These are phyloP conservation scores for Elaeidobius kamerunicus DNA, from an alignment of 2,888 invertebrate species.

Conservation along the genomic window DNA sequence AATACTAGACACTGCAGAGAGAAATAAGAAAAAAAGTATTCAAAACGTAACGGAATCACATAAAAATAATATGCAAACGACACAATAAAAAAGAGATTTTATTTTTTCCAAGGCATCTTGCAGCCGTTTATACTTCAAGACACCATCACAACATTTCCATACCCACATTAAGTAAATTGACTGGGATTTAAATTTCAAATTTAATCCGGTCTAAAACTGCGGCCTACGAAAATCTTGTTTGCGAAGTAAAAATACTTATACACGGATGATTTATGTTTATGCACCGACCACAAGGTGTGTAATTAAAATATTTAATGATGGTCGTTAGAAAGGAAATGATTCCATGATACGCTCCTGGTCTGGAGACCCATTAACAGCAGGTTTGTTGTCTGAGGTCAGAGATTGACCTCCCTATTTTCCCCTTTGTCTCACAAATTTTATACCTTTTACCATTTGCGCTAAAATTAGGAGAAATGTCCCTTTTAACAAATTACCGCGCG, in stretches of 20 bases:
- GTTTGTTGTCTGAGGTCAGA: conserved; percentile 27
- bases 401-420: conserved; percentile 8
- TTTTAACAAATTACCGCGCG: conserved; percentile 19
- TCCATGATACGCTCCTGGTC: too few relatives aligned
- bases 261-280: conserved; percentile 15
- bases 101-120: too few relatives aligned
- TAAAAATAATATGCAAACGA: too few relatives aligned
- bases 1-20: too few relatives aligned
- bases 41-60: too few relatives aligned
- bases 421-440: conserved; percentile 6
- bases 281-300: conserved; percentile 5
- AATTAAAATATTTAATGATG: conserved; percentile 17
- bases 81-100: too few relatives aligned
- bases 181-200: conserved; percentile 23
- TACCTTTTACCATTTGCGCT: conserved; percentile 16
- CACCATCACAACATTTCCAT: conserved; percentile 23
- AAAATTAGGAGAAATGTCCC: conserved; percentile 21
- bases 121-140: too few relatives aligned
- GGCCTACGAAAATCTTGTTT: conserved; percentile 22
- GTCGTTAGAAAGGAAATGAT: too few relatives aligned
- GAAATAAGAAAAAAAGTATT: too few relatives aligned
- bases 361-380: conserved; percentile 25
- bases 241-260: conserved; percentile 14
- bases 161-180: conserved; percentile 23
- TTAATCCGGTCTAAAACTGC: conserved; percentile 9